Conservation (phyloP, 2,113 vertebrate genomes). For the Channa argus region DNA sequence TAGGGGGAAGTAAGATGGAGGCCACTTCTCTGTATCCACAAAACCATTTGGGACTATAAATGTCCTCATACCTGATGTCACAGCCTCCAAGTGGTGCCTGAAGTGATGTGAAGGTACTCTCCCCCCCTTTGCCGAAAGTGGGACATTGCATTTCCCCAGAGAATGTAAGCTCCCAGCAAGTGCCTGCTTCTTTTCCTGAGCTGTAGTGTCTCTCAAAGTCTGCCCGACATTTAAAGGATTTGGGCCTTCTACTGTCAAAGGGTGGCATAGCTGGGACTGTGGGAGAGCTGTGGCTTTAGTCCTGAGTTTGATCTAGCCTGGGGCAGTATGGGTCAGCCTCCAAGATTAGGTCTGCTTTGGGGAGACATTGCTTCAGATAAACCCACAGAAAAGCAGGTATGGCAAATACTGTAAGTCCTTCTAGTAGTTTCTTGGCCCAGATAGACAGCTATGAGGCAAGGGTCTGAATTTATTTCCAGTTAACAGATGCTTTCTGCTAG, state of each 20-base stretch:
- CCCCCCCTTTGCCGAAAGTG: constrained; percentile 57
- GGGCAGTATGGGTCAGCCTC: constrained; percentile 59
- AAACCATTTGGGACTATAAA: constrained; percentile 62
- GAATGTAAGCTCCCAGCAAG: constrained; percentile 66
- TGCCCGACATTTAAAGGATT: constrained; percentile 71
- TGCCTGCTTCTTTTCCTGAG: constrained; percentile 57
- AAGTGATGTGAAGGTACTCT: constrained; percentile 54
- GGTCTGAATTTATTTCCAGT: constrained; percentile 58
- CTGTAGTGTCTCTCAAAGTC: constrained; percentile 67
- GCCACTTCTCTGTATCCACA: constrained; percentile 44
- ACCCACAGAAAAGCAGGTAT: constrained; percentile 62
- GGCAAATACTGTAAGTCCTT: constrained; percentile 58
- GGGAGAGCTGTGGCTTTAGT: constrained; percentile 61
- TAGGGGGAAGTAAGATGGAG: constrained; percentile 51
- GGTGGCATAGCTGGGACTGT: constrained; percentile 58
- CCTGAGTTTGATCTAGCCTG: constrained; percentile 66
- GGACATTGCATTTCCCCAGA: constrained; percentile 66
- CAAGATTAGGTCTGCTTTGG: constrained; percentile 67
- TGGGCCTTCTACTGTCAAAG: constrained; percentile 69
- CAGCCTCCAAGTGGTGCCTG: constrained; percentile 49
- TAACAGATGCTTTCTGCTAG: constrained; percentile 62
- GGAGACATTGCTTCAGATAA: constrained; percentile 59
- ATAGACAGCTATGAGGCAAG: constrained; percentile 52
- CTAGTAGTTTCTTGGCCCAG: constrained; percentile 62
- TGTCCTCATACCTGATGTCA: constrained; percentile 68